Evolutionary conservation across 2,797 vertebrate genomes (phyloP).

Genomic region (Vultur gryphus): DNA sequence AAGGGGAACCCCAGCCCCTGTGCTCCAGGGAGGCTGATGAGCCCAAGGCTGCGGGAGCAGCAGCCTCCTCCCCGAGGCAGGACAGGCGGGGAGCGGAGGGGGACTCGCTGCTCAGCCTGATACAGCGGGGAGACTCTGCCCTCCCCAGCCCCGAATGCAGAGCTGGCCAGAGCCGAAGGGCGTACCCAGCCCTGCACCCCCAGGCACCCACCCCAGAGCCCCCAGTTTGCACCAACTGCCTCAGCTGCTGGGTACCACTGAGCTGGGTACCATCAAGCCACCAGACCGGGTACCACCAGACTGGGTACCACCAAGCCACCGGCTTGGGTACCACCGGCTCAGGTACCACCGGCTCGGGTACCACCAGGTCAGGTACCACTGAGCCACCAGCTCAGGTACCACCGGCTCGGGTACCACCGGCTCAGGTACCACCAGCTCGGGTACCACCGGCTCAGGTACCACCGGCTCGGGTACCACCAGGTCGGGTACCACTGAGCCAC

Average conservation of each 20-base stretch:
- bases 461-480: too few relatives aligned
- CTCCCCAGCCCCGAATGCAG: not conserved
- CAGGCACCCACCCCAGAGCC: not conserved
- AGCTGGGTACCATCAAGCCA: not conserved
- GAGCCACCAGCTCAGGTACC: too few relatives aligned
- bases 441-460: too few relatives aligned
- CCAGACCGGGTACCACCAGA: not conserved
- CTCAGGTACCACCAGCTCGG: not conserved
- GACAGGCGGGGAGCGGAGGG: not conserved
- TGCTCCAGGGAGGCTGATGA: not conserved
- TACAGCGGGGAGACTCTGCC: not conserved
- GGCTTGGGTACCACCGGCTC: too few relatives aligned
- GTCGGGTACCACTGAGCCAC: not conserved
- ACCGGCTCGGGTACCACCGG: not conserved
- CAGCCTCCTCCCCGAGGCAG: not conserved
- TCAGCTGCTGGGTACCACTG: not conserved
- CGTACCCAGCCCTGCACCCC: not conserved
- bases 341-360: not conserved
- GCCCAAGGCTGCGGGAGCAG: not conserved
- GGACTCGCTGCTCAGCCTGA: not conserved
- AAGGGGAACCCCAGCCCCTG: not conserved
- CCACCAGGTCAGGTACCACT: not conserved
- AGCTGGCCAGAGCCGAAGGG: not conserved
- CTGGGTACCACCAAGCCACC: not conserved
- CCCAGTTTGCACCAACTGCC: not conserved